These are phyloP conservation scores for Branchinecta lindahli DNA, from an alignment of 1,140 invertebrate species.

Conservation along the genomic window DNA sequence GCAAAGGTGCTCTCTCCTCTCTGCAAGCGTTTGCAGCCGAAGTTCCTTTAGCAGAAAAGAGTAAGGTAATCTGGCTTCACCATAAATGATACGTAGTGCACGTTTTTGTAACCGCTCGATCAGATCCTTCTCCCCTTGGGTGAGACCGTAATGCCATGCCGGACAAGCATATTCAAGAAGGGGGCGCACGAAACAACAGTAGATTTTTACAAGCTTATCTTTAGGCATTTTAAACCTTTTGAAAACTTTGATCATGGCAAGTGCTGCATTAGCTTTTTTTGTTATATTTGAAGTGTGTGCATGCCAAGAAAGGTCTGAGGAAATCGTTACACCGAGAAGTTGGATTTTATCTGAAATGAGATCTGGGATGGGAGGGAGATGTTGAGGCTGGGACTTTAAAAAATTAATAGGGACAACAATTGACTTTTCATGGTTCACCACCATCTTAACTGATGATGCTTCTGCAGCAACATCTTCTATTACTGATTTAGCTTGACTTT, in stretches of 20 bases:
- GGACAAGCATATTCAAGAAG: neutral
- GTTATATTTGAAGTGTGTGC: neutral
- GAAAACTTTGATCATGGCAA: neutral
- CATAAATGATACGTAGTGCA: neutral
- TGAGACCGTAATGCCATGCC: constrained; percentile 1
- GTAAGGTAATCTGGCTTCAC: no score
- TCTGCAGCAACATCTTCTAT: no score
- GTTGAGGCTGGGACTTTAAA: neutral
- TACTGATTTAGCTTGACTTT: no score
- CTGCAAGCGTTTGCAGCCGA: no score
- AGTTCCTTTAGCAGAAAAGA: no score
- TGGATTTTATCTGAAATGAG: neutral
- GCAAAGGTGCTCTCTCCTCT: no score
- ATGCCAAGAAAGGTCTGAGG: neutral
- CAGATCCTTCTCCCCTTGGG: neutral
- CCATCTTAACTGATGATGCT: no score
- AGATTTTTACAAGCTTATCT: neutral
- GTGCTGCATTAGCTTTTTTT: neutral
- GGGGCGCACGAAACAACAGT: neutral
- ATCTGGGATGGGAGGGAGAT: neutral
- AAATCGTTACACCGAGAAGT: neutral
- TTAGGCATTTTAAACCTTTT: neutral
- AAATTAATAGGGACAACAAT: no score
- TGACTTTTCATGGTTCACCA: no score
- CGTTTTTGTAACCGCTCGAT: neutral